Base-by-base conservation (phyloP, 1,140 invertebrate species). In the Drosophila santomea region DNA sequence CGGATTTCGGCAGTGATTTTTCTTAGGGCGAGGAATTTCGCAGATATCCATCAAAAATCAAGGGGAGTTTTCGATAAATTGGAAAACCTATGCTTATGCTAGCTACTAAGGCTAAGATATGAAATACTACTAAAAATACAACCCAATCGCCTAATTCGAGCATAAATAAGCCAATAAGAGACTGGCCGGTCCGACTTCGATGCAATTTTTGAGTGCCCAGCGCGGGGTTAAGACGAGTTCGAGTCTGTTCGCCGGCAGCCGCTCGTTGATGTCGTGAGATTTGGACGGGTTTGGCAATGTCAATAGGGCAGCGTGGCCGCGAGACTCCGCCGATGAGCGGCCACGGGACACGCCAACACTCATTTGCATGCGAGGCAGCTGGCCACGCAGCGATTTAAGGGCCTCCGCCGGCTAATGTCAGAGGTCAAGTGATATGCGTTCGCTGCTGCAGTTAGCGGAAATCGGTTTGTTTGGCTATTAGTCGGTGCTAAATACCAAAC, bases 221-320 rank as follows among this genome's bases (percentile, higher is more conserved):
- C 14, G 15, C 12, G 11, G 67, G 67, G 67, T 69, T 71, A 71
- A 71, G 11, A 28, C 32, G 39, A 39, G 51, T 25, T 25, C 25
- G 25, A 4, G 25, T 17, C 59, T 64, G 58, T n/a, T 57, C 11
- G 48, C 38, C 45, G 38, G 59, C 60, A 54, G 61, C 35, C 61
- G 23, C 47, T 57, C 43, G 36, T 23, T 25, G 69, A 38, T 69
- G 55, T 80, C 76, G 63, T 61, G n/a, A 62, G 57, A 68, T 66
- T 45, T 48, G 51, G 59, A 57, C 72, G 69, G 78, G 84, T 80
- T 88, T 89, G 75, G 83, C 84, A 86, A 86, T 86, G 83, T 83
- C 83, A 73, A 83, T 66, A 79, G 83, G 75, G 63, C 62, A 78
- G 67, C 35, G 12, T 41, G 47, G 63, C 50, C 45, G n/a, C 60